These are phyloP conservation scores for Pseudorhiza aurosa DNA, from an alignment of 30 jellyfish, hydroid and myxozoan species.

Conservation along the genomic window DNA sequence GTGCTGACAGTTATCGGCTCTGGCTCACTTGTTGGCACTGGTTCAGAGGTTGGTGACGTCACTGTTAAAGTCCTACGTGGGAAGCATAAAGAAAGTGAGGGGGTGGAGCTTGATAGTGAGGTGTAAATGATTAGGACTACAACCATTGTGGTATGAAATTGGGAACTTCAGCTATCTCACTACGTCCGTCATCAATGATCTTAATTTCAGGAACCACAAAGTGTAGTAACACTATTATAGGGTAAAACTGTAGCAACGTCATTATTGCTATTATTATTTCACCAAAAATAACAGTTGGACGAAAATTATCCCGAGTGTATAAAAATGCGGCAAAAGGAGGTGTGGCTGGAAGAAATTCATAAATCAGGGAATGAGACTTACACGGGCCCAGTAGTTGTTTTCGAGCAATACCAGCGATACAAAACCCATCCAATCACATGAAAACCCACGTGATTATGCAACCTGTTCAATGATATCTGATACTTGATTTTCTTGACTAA, in stretches of 20 bases:
- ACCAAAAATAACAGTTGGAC: too few species aligned
- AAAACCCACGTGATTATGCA: slow-evolving; percentile 42
- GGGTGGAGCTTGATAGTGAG: too few species aligned
- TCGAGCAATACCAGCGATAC: slow-evolving; percentile 45
- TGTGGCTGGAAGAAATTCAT: too few species aligned
- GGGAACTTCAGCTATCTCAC: not conserved
- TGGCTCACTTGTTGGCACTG: slow-evolving; percentile 22
- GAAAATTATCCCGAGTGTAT: too few species aligned
- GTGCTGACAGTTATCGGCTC: slow-evolving; percentile 2
- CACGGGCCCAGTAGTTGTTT: not conserved
- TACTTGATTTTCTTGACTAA: slow-evolving; percentile 35
- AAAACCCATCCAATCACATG: slow-evolving; percentile 66
- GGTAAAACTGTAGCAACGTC: too few species aligned
- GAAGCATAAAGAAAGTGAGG: too few species aligned
- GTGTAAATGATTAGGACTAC: not conserved
- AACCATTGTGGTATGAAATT: not conserved
- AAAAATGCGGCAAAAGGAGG: too few species aligned
- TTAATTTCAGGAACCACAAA: not conserved
- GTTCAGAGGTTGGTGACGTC: slow-evolving; percentile 40
- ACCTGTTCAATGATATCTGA: slow-evolving; percentile 35
- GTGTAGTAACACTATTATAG: too few species aligned
- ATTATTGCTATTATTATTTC: too few species aligned
- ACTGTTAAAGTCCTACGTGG: too few species aligned
- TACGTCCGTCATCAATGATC: not conserved
- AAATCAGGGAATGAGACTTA: too few species aligned